Evolutionary conservation across 2,113 vertebrate species (phyloP), one percentile per base, ranked within the genome.

Genomic region (Burhinus bistriatus): DNA sequence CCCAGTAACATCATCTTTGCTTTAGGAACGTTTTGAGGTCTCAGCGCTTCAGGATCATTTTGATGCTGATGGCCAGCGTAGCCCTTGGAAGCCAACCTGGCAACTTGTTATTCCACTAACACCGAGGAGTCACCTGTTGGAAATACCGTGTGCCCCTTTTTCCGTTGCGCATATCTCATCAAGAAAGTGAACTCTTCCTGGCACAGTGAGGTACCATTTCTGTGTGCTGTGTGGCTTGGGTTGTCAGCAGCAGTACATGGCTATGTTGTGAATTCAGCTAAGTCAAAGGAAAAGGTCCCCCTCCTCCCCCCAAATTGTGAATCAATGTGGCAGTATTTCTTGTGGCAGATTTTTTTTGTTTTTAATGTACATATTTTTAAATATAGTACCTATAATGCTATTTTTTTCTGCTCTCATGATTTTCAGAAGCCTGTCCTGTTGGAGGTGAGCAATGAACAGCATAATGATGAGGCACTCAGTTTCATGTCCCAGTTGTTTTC

Each of bases 61-160:
- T 12, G 22, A 17, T 36, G 32, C 34, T 3, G 2, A 3, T 1
- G 5, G 57, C 47, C 23, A 10, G 38, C 1, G 0, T 17, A 40
- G 17, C 76, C 27, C 21, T 26, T 13, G 80, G 27, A 44, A 12
- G 27, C 32, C 2, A 12, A 0, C 36, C 6, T 22, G 47, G 21
- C 19, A 47, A 14, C 44, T 59, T 6, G 3, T 38, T 10, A 0
- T 47, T 71, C 21, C 1, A 5, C 51, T n/a, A 5, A 15, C 15
- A 21, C 9, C 0, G 18, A 22, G 58, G 5, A 9, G 21, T 65
- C 17, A 47, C 23, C n/a, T 55, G 38, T 38, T 57, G 61, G 44
- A 51, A 54, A 12, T 30, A 2, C 23, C 8, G 0, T 2, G 30
- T 7, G 5, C 16, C 25, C 42, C 6, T 61, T 64, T 44, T 61